Base-by-base conservation (phyloP, 2,113 vertebrate genomes). In the Eira barbara region DNA sequence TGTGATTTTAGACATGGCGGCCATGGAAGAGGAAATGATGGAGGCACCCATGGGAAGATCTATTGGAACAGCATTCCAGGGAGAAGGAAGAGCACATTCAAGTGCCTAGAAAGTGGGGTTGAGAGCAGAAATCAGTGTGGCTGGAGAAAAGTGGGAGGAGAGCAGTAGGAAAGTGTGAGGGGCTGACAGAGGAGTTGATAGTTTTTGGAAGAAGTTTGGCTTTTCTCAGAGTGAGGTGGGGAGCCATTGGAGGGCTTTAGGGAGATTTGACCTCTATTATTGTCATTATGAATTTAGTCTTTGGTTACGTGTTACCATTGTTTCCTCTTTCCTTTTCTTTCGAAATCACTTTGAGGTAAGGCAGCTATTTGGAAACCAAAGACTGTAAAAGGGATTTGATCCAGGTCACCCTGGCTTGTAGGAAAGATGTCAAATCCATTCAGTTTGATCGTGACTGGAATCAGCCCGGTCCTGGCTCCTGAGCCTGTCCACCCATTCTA, bases 281-380 rank as follows among this genome's bases (percentile, higher is more conserved):
- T 18, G 20, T 1, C 42, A 2, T 23, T 23, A 7, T 18, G 42
- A 25, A 31, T 42, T 57, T 36, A 14, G 34, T 36, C 29, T 59
- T 52, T 34, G 1, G 0, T 21, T 3, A 4, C 3, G 2, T 5
- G 0, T 15, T 14, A 3, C 36, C 6, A 8, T 55, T n/a, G 25
- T 59, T 65, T 57, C 6, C 23, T 67, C 36, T 76, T 8, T 20
- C 21, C 6, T 63, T 78, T 82, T 12, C 63, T 63, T 15, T 20
- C 23, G 14, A 65, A 89, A 36, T 36, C 42, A 17, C 17, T 73
- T 49, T 2, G 88, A 78, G 2, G 20, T 13, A 45, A 45, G 39
- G 13, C 4, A 5, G 34, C 14, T 34, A 18, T 65, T 78, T 67
- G 47, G 57, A 83, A 71, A 21, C 29, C 47, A 45, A 74, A 82